Percentiles rank a stretch among this genome's conserved stretches.
These are phyloP conservation scores for Oreochromis grahami DNA, from an alignment of 2,797 vertebrate genomes.

Conservation along the genomic window DNA sequence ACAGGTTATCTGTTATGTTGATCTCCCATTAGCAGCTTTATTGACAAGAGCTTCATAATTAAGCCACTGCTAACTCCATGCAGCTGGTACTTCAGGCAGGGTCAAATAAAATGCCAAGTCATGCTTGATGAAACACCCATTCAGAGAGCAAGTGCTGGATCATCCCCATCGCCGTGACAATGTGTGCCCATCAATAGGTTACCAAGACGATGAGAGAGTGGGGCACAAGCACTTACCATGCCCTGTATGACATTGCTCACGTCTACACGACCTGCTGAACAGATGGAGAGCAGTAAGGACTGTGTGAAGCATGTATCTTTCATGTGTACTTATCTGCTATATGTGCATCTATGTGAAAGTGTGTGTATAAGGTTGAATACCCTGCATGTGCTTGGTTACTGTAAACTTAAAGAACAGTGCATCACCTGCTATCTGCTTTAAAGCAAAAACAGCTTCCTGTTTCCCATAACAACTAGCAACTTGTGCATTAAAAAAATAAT, in stretches of 20 bases:
- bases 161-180: slow-evolving; percentile 20
- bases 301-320: neutral
- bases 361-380: neutral
- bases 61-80: neutral
- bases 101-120: neutral
- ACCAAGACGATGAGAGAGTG: slow-evolving; percentile 23
- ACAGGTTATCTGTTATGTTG: slow-evolving; percentile 11
- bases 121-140: neutral
- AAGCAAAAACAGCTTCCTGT: neutral
- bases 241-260: slow-evolving; percentile 6
- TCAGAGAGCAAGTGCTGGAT: neutral
- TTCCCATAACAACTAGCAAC: neutral
- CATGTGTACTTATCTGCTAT: neutral
- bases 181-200: slow-evolving; percentile 2
- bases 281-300: neutral
- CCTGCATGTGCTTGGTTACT: neutral
- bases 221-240: neutral
- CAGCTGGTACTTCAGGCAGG: neutral
- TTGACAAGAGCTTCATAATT: slow-evolving; percentile 16
- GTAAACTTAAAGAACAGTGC: neutral
- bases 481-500: neutral
- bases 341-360: neutral
- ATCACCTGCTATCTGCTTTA: neutral
- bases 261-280: neutral
- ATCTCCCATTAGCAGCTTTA: slow-evolving; percentile 12